Conservation (phyloP, 2,888 invertebrate species). For the Parapristionchus giblindavisi region DNA sequence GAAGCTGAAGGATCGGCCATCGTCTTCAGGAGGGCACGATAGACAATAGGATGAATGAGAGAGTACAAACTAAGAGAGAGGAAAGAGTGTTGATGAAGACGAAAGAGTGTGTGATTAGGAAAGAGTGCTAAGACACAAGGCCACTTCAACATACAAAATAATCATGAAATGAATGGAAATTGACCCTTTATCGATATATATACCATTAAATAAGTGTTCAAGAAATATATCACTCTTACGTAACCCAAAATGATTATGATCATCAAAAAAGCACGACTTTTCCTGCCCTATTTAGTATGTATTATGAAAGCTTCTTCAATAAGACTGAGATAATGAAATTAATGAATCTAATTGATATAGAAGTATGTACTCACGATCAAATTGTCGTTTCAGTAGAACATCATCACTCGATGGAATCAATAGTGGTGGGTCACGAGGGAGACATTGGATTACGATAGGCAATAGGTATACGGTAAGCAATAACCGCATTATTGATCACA, state of each 20-base stretch:
- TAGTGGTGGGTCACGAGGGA: not conserved
- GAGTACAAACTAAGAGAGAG: not conserved
- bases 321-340: too few species aligned
- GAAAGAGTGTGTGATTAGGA: not conserved
- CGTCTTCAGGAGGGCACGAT: not conserved
- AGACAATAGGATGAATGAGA: too few species aligned
- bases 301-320: too few species aligned
- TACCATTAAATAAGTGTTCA: too few species aligned
- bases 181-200: too few species aligned
- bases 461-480: not conserved
- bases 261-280: too few species aligned
- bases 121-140: not conserved
- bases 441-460: slow-evolving; percentile 10
- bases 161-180: too few species aligned
- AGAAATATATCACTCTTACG: too few species aligned
- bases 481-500: not conserved
- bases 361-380: slow-evolving; percentile 24
- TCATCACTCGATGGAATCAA: slow-evolving; percentile 28
- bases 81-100: not conserved
- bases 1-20: not conserved
- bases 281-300: too few species aligned
- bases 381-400: slow-evolving; percentile 30
- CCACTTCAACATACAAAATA: not conserved
- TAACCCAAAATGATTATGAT: too few species aligned
- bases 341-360: too few species aligned